Conservation (phyloP, 2,888 invertebrate species). For the Agrotis segetum region DNA sequence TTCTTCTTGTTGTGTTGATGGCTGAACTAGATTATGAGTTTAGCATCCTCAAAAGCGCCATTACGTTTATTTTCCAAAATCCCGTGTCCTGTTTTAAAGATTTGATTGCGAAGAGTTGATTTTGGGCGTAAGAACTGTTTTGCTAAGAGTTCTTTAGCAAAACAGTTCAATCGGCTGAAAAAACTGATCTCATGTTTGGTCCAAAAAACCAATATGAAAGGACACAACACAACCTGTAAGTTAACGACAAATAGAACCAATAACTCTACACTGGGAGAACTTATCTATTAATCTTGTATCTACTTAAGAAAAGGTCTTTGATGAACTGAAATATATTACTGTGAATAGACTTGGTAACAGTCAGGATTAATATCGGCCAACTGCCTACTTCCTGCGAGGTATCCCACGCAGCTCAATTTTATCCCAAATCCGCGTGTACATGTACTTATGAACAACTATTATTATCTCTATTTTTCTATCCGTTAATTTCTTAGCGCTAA, state of each 20-base stretch:
- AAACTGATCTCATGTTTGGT: no score
- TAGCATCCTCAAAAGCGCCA: no score
- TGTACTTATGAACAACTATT: conserved; percentile 1
- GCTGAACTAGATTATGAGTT: no score
- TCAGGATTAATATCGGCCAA: conserved; percentile 3
- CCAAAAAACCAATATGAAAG: background rate
- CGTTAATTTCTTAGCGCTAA: conserved; percentile 16
- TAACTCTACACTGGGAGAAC: background rate
- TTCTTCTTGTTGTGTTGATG: no score
- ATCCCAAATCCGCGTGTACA: conserved; percentile 12
- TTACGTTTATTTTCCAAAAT: background rate
- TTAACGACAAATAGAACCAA: background rate
- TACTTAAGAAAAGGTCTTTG: background rate
- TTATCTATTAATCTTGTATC: no score
- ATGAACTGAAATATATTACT: background rate
- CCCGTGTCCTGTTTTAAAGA: background rate
- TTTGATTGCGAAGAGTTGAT: no score
- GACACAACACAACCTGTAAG: background rate
- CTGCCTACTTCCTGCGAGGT: conserved; percentile 15
- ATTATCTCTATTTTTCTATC: conserved; percentile 3
- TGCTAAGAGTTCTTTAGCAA: no score
- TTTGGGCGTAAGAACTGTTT: no score
- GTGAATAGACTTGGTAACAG: background rate
- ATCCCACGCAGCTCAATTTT: conserved; percentile 14
- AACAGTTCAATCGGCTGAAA: no score